These are phyloP conservation scores for Oegoconia quadripuncta DNA, from an alignment of 2,888 invertebrate genomes.

Conservation along the genomic window DNA sequence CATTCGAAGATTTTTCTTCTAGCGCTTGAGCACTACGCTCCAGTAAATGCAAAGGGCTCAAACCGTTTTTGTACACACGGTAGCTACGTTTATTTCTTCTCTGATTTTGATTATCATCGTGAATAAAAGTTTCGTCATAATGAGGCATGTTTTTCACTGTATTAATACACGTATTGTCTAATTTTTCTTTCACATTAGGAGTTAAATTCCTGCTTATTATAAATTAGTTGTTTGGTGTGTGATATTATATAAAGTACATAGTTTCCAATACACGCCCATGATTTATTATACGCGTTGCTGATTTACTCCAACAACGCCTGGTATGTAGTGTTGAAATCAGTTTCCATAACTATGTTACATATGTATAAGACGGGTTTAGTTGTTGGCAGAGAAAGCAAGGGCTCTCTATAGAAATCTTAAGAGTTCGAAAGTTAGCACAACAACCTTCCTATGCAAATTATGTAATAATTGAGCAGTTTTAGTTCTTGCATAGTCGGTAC, in stretches of 20 bases:
- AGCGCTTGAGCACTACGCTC: constrained; percentile 56
- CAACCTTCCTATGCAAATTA: constrained; percentile 24
- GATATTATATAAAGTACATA: too few species aligned
- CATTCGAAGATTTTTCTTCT: constrained; percentile 61
- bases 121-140: constrained; percentile 75
- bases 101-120: constrained; percentile 70
- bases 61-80: constrained; percentile 70
- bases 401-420: constrained; percentile 67
- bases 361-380: constrained; percentile 37
- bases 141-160: constrained; percentile 61
- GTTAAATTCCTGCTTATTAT: too few species aligned
- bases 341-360: constrained; percentile 43
- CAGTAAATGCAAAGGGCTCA: constrained; percentile 47
- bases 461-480: constrained; percentile 14
- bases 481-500: too few species aligned
- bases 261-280: constrained; percentile 5
- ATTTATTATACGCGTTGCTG: too few species aligned
- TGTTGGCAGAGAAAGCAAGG: constrained; percentile 50
- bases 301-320: constrained; percentile 20
- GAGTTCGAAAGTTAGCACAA: constrained; percentile 60
- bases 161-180: too few species aligned
- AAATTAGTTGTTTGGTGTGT: too few species aligned
- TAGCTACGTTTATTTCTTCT: constrained; percentile 73
- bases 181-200: too few species aligned
- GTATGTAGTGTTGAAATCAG: constrained; percentile 33